Conservation (phyloP, 1,140 invertebrate genomes). For the Brachionus plicatilis region DNA sequence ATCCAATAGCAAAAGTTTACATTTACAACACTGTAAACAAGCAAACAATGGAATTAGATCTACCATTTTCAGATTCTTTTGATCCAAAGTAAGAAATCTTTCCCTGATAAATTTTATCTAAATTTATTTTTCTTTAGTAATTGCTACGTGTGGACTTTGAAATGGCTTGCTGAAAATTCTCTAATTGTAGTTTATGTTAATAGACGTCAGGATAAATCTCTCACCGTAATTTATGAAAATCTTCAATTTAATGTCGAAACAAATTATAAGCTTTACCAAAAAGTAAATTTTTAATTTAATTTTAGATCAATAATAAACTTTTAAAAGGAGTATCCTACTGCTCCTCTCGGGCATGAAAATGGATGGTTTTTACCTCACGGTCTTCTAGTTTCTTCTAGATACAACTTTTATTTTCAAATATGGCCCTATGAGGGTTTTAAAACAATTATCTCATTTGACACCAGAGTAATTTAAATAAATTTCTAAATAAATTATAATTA, state of each 20-base stretch:
- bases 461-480: background rate
- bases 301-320: background rate
- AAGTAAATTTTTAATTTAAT: background rate
- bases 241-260: background rate
- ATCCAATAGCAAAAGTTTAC: background rate
- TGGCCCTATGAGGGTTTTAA: constrained; percentile 25
- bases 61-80: background rate
- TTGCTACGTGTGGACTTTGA: constrained; percentile 29
- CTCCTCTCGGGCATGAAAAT: background rate
- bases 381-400: constrained; percentile 11
- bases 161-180: constrained; percentile 1
- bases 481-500: background rate
- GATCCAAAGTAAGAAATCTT: background rate
- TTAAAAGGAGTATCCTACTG: background rate
- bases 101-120: background rate
- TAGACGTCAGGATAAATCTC: constrained; percentile 12
- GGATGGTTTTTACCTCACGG: constrained; percentile 22
- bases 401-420: constrained; percentile 40
- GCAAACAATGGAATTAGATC: background rate
- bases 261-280: background rate
- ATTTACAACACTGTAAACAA: background rate
- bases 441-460: constrained; percentile 31
- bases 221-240: constrained; percentile 5
- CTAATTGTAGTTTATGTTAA: constrained; percentile 31
- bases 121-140: background rate